Conservation (phyloP, 2,797 vertebrate genomes). For the Cyclura pinguis region DNA sequence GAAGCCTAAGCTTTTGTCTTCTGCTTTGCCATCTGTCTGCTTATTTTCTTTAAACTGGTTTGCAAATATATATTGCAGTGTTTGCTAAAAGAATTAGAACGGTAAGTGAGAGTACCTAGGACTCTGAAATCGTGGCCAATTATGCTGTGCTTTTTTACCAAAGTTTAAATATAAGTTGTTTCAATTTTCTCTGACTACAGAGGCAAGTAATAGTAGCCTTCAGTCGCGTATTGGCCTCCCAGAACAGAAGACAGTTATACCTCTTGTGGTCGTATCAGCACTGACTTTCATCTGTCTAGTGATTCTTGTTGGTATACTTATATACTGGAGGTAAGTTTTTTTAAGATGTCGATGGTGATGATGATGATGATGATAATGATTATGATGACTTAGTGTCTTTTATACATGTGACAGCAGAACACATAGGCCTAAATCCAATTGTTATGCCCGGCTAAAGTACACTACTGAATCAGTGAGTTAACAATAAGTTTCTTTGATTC, state of each 20-base stretch:
- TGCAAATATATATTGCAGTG: slow-evolving; percentile 68
- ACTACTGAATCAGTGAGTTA: too few relatives aligned
- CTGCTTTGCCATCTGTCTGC: slow-evolving; percentile 67
- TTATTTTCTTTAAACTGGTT: slow-evolving; percentile 76
- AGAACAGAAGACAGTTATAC: slow-evolving; percentile 88
- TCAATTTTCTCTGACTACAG: slow-evolving; percentile 84
- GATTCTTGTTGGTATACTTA: slow-evolving; percentile 92
- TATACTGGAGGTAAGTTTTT: slow-evolving; percentile 96
- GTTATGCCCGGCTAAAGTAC: too few relatives aligned
- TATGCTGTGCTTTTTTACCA: slow-evolving; percentile 58
- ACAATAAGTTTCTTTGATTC: too few relatives aligned
- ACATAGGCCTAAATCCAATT: too few relatives aligned
- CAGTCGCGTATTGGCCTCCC: slow-evolving; percentile 92
- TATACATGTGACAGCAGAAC: not conserved
- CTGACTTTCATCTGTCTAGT: slow-evolving; percentile 93
- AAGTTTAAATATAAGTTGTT: slow-evolving; percentile 79
- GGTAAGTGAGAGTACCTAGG: slow-evolving; percentile 76
- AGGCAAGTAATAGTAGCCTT: slow-evolving; percentile 97
- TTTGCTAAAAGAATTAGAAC: slow-evolving; percentile 48
- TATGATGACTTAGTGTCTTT: slow-evolving; percentile 10
- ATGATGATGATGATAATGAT: slow-evolving; percentile 44
- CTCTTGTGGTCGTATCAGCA: slow-evolving; percentile 94
- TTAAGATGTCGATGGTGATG: slow-evolving; percentile 29
- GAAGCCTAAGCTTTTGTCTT: slow-evolving; percentile 63
- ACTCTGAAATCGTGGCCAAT: slow-evolving; percentile 64